These are phyloP conservation scores for Sebastes dallii DNA, from an alignment of 2,797 vertebrate species.

Conservation along the genomic window DNA sequence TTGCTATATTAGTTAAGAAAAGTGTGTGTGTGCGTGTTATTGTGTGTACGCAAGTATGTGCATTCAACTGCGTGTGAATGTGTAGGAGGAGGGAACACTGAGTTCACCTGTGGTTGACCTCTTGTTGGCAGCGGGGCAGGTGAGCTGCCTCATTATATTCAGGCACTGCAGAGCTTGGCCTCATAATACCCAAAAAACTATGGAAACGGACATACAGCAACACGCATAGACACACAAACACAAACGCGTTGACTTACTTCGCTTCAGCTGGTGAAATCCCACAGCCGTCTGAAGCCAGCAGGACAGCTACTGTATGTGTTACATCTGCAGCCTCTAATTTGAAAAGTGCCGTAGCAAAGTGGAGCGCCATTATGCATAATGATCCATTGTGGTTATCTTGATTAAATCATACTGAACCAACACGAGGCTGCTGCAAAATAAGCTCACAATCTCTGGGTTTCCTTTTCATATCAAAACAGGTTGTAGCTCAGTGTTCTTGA, in stretches of 20 bases:
- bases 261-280: constrained; percentile 24
- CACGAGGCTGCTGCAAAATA: not conserved
- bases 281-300: constrained; percentile 26
- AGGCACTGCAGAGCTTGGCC: constrained; percentile 29
- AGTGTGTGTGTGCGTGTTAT: not conserved
- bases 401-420: constrained; percentile 45
- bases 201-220: constrained; percentile 32
- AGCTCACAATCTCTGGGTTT: constrained; percentile 1
- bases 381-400: constrained; percentile 53
- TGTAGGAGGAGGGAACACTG: constrained; percentile 21
- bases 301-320: constrained; percentile 15
- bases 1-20: not conserved
- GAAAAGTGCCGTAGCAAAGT: constrained; percentile 43
- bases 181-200: constrained; percentile 9
- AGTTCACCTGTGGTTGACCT: constrained; percentile 61
- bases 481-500: not conserved
- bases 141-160: constrained; percentile 67
- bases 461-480: constrained; percentile 11
- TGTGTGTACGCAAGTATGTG: not conserved
- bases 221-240: constrained; percentile 25
- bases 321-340: constrained; percentile 50
- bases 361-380: constrained; percentile 46
- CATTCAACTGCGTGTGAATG: not conserved
- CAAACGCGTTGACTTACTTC: not conserved
- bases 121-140: constrained; percentile 57